Base-by-base conservation (phyloP, 2,888 invertebrate genomes). In the Ophion slaviceki region DNA sequence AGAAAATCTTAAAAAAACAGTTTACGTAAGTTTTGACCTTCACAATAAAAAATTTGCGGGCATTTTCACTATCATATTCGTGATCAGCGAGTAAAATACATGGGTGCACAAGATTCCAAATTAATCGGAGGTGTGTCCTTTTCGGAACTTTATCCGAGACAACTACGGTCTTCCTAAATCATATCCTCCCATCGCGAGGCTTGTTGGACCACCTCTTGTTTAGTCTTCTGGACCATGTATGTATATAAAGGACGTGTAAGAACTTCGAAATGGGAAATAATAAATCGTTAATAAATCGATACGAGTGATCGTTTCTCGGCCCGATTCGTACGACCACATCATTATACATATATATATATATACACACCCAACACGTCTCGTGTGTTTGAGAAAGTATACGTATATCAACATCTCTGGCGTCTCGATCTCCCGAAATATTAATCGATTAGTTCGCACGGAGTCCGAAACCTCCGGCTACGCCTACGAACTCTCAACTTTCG, bases 361-460 rank as follows among this genome's bases (percentile, higher is more conserved):
- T 64, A 78, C 24, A 36, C 70, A 61, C 47, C 66, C 70, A 70
- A 17, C 32, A 72, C 57, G 59, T 82, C 67, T 67, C 57, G 78
- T 53, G 40, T 7, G 40, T 32, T 61, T 79, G 75, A 75, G 78
- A 67, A 68, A 74, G 2, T 17, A 32, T 32, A 32, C 32, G 4
- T 32, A 64, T 53, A 77, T 67, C 36, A 67, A 67, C 57, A 67
- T 53, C 80, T 84, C 61, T 68, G 36, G 53, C 53, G 62, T 66
- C 59, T 61, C 62, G 75, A 85, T 68, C 76, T 82, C 66, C 67
- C 28, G 66, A 82, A 82, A 86, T 77, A 82, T 82, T 80, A 86
- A 86, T 86, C 82, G 82, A 82, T 86, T 72, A 85, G 72, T 53
- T 59, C 71, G 79, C 40, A 62, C 61, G 61, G 53, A 82, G 75